Evolutionary conservation across 2,888 invertebrate species (phyloP).

Genomic region (Carterocephalus palaemon): DNA sequence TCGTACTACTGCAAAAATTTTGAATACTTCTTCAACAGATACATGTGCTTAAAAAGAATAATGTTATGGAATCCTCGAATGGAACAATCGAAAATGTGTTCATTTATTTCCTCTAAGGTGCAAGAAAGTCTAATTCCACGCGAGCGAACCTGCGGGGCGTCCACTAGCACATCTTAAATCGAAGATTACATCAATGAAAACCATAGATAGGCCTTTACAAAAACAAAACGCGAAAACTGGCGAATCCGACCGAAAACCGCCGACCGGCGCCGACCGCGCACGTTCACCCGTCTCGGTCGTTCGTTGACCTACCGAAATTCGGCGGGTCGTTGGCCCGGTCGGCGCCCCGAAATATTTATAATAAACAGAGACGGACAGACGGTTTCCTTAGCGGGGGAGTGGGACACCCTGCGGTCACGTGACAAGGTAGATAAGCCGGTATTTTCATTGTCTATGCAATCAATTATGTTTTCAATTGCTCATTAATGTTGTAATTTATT

Average conservation of each 20-base stretch:
- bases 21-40: too few relatives aligned
- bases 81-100: too few relatives aligned
- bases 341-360: conserved; percentile 51
- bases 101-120: too few relatives aligned
- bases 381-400: conserved; percentile 26
- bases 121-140: too few relatives aligned
- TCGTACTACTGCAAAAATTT: too few relatives aligned
- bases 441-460: conserved; percentile 39
- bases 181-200: too few relatives aligned
- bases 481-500: conserved; percentile 4
- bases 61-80: too few relatives aligned
- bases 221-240: conserved; percentile 24
- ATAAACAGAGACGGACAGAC: conserved; percentile 30
- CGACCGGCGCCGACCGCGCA: conserved; percentile 28
- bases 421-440: conserved; percentile 39
- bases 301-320: conserved; percentile 59
- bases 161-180: too few relatives aligned
- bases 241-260: conserved; percentile 32
- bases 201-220: too few relatives aligned
- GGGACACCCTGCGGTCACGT: conserved; percentile 38
- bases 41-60: too few relatives aligned
- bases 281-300: conserved; percentile 58
- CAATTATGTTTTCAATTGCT: conserved; percentile 29
- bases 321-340: conserved; percentile 60
- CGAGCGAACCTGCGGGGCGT: too few relatives aligned